Evolutionary conservation across 2,797 vertebrate genomes (phyloP).

Genomic region (Cyclopterus lumpus): DNA sequence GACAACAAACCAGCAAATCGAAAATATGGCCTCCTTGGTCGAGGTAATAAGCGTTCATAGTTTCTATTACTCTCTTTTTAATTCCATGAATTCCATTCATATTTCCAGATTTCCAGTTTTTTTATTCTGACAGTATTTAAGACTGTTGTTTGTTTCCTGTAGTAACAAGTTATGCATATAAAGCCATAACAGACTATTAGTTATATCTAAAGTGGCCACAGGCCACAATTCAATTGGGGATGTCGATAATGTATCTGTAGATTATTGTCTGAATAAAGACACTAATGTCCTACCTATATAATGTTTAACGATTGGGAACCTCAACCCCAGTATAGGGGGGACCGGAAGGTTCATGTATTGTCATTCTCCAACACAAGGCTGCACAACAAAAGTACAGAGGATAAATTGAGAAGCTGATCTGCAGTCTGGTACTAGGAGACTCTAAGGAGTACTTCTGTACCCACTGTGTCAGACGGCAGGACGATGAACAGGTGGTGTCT

Average conservation of each 20-base stretch:
- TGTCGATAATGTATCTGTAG: background rate
- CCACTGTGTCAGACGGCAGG: no score
- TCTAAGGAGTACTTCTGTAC: no score
- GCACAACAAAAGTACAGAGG: no score
- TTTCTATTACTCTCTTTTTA: background rate
- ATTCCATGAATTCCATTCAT: background rate
- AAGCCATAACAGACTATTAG: no score
- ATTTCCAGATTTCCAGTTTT: background rate
- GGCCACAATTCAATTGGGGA: background rate
- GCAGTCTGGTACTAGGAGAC: no score
- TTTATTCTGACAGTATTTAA: background rate
- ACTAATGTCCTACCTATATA: background rate
- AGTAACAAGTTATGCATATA: background rate
- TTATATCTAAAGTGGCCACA: background rate
- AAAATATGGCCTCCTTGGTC: background rate
- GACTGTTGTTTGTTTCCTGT: background rate
- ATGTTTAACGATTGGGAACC: background rate
- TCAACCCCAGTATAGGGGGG: no score
- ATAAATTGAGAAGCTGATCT: no score
- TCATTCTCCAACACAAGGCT: no score
- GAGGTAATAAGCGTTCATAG: background rate
- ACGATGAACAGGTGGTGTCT: no score
- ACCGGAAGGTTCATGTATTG: no score
- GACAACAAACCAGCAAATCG: background rate
- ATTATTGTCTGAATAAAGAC: background rate